A percentile compares a stretch with the other conserved stretches of the same genome.
These are phyloP conservation scores for Anabas testudineus DNA, from an alignment of 2,797 vertebrate species.

Conservation along the genomic window DNA sequence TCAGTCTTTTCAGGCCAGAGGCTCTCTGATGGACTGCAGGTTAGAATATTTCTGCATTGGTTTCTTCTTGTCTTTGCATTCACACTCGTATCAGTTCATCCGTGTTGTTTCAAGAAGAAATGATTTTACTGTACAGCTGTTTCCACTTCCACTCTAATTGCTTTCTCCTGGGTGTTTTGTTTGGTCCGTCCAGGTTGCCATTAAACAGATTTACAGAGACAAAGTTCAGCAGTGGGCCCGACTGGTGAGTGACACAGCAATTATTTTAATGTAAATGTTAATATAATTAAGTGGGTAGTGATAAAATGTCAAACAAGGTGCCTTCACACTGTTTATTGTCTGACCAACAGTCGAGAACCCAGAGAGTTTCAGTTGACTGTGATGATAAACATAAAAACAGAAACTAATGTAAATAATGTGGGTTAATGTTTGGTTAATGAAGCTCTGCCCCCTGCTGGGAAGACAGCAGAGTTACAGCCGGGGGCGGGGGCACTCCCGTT, in stretches of 20 bases:
- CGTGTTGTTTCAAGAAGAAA: too few species aligned
- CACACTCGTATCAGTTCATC: too few species aligned
- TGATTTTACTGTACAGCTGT: neutral
- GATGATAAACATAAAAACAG: neutral
- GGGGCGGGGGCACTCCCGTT: constrained; percentile 9
- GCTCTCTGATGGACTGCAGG: constrained; percentile 86
- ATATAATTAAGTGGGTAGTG: too few species aligned
- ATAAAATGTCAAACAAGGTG: too few species aligned
- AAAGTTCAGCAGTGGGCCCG: constrained; percentile 84
- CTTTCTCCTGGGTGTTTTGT: neutral
- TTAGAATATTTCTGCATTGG: constrained; percentile 39
- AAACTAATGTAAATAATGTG: too few species aligned
- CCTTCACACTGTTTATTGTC: neutral
- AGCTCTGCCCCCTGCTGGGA: constrained; percentile 48
- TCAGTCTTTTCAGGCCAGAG: constrained; percentile 87
- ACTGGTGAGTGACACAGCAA: constrained; percentile 79
- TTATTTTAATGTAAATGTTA: neutral
- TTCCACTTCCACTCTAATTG: neutral
- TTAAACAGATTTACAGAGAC: constrained; percentile 86
- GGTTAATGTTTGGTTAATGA: too few species aligned
- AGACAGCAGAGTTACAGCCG: neutral
- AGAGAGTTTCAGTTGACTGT: neutral
- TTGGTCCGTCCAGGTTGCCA: constrained; percentile 83
- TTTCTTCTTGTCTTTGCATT: too few species aligned
- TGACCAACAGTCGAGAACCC: neutral